Conservation (phyloP, 2,113 vertebrate genomes). For the Rissa tridactyla region DNA sequence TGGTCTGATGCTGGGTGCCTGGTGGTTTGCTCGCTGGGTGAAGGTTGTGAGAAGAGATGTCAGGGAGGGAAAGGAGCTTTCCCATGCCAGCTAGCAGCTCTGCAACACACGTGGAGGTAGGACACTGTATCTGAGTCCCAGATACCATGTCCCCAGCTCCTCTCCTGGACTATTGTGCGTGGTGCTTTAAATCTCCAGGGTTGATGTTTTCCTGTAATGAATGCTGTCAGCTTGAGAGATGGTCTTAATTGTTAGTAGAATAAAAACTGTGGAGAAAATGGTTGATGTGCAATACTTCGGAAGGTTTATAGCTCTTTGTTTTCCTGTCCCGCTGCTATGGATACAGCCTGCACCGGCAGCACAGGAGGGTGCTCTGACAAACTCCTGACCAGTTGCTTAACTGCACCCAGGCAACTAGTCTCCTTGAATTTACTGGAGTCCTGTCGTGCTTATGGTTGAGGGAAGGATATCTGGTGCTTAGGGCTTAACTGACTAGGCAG, state of each 20-base stretch:
- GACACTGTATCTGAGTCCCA: not conserved
- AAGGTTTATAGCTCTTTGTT: not conserved
- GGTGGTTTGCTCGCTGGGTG: not conserved
- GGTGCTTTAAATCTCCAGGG: not conserved
- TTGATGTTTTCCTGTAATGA: not conserved
- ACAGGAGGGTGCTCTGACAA: not conserved
- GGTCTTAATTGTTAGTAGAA: not conserved
- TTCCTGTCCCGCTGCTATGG: not conserved
- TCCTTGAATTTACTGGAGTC: not conserved
- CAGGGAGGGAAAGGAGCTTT: not conserved
- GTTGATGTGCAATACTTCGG: not conserved
- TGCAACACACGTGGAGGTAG: not conserved
- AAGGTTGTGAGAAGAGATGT: not conserved
- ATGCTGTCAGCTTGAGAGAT: not conserved
- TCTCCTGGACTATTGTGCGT: not conserved
- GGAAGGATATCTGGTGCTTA: not conserved
- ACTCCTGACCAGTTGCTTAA: not conserved
- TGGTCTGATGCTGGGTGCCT: no score
- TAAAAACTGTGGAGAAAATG: not conserved
- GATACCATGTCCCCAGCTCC: accelerated
- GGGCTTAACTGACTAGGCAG: not conserved
- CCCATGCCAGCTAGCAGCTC: not conserved
- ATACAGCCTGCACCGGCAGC: not conserved
- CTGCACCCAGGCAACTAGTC: not conserved
- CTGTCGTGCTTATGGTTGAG: not conserved